Evolutionary conservation across 2,113 vertebrate genomes (phyloP), one percentile per base, ranked within the genome.

Genomic region (Abramis brama): DNA sequence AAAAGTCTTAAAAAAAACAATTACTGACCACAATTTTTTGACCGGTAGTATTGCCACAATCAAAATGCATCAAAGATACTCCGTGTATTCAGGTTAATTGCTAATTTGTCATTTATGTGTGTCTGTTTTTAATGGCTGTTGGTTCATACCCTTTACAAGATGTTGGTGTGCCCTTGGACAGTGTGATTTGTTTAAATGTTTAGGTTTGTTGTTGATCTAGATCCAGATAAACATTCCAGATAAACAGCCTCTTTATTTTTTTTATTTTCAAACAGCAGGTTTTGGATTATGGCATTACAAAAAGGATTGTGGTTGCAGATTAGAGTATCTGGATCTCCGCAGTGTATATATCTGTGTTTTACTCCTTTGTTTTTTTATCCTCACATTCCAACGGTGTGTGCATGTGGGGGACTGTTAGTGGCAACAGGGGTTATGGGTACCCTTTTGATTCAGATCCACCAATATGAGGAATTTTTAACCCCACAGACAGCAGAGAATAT

Each of bases 391-490:
- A 79, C 13, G 71, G 66, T 78, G 75, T 73, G 64, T 45, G 66
- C 64, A 57, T 23, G 66, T 64, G 64, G 75, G 76, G 43, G 55
- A 70, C 59, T 73, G 57, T 83, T 50, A 19, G 2, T 62, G n/a
- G 27, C 64, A 79, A 66, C 75, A 84, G 73, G 64, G 82, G 39
- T 83, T 83, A 77, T 80, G 82, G 66, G 19, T 84, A 84, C 55
- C 57, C 75, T 71, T 66, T 74, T 47, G 80, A 78, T 71, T 88
- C 55, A 75, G 75, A 82, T 60, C 55, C 55, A 21, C 77, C 70
- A 70, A 39, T 87, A 82, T 17, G 17, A 71, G 12, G 76, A 77
- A 82, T 79, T 80, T 86, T 82, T 84, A 71, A 88, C 84, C 74
- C n/a, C 39, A 47, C 66, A 64, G 64, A 88, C 52, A 74, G 17